A percentile compares a stretch with the other conserved stretches of the same genome.
These are phyloP conservation scores for Lacerta agilis DNA, from an alignment of 2,797 vertebrate species.

Conservation along the genomic window DNA sequence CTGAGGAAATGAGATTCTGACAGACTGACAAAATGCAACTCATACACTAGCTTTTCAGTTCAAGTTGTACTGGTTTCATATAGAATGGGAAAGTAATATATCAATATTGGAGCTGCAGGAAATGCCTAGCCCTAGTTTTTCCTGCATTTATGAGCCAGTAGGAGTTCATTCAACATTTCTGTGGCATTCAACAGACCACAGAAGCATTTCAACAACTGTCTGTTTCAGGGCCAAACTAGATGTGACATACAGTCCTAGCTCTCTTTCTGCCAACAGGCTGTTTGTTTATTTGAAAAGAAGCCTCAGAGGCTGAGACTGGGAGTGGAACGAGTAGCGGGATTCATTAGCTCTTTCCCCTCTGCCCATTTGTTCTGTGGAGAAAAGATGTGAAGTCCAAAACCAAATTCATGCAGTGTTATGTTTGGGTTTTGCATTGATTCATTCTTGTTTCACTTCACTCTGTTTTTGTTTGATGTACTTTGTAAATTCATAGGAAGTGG, in stretches of 20 bases:
- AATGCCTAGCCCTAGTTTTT: not conserved
- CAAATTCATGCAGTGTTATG: not conserved
- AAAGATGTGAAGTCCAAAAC: not conserved
- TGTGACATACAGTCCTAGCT: not conserved
- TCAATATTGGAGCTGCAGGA: not conserved
- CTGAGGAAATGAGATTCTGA: not conserved
- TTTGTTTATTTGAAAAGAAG: not conserved
- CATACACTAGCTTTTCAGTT: not conserved
- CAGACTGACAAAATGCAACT: not conserved
- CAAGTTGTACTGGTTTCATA: conserved; percentile 7
- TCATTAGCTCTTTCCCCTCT: not conserved
- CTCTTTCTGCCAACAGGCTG: not conserved
- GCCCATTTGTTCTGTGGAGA: not conserved
- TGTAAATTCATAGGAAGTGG: not conserved
- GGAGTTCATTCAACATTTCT: not conserved
- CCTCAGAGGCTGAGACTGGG: not conserved
- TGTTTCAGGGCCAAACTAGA: not conserved
- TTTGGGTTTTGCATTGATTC: not conserved
- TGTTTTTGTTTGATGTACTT: not conserved
- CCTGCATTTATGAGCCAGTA: not conserved
- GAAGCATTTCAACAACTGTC: not conserved
- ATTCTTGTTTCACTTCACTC: not conserved
- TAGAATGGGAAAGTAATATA: not conserved
- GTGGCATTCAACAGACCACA: conserved; percentile 16
- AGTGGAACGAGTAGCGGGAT: not conserved